Base-by-base conservation (phyloP, 1,140 invertebrate species). In the Oscheius sp. region DNA sequence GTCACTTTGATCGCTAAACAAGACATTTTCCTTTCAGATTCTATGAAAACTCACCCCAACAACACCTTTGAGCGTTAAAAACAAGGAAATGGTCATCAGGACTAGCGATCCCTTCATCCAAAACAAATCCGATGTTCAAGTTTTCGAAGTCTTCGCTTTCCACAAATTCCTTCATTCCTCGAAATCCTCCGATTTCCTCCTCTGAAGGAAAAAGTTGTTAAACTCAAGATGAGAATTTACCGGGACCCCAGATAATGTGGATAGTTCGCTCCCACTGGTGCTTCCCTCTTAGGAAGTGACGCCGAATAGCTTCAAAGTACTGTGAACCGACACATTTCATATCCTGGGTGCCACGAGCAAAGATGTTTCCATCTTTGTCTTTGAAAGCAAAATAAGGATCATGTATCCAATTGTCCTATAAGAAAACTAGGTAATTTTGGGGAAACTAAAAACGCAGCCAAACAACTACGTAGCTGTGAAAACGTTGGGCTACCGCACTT, bases 111-210 rank as follows among this genome's bases (percentile, higher is more conserved):
- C 87, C 93, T 87, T 97, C 94, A 86, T 97, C 94, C 49, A 97
- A 82, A 20, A 91, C 90, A 86, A 95, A 93, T 0, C 92, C 93
- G 72, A 95, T 86, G 82, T 96, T 95, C 18, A 97, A 83, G 3
- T 88, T 85, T 79, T 90, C 89, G 81, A 95, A 96, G 42, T 91
- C 89, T 28, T 90, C 84, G 0, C 89, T 90, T 15, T 89, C 81
- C 0, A 94, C 89, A 86, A 95, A 95, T 69, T 88, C 85, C 70
- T 88, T 86, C 93, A 96, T 95, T 23, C 93, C 93, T 49, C 90
- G 87, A 1, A 87, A 83, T 2, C 93, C 93, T 0, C 93, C 93
- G 79, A 92, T 90, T 88, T 97, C 94, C 85, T 97, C 94, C 86
- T 96, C 94, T 63, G 26, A 10, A 63, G 49, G 28, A n/a, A 42